Evolutionary conservation across 2,113 vertebrate species (phyloP).

Genomic region (Aspidoscelis tigris): DNA sequence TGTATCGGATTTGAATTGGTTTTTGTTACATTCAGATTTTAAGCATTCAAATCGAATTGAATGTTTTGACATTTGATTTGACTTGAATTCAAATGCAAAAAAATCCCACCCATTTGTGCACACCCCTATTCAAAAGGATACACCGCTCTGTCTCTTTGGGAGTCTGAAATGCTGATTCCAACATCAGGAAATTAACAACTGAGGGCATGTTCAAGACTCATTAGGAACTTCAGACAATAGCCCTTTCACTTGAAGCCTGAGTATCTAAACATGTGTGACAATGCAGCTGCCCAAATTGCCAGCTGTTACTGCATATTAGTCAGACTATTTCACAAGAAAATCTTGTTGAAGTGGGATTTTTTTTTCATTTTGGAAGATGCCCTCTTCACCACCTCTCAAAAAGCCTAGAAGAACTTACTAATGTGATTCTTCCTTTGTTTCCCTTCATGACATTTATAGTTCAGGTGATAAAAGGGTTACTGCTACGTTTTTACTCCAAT

Average conservation of each 20-base stretch:
- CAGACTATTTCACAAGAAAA: too few species aligned
- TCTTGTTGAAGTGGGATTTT: too few species aligned
- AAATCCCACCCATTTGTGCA: too few species aligned
- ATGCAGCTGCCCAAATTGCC: background rate
- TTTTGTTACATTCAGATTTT: too few species aligned
- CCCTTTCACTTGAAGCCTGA: background rate
- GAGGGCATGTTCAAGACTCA: background rate
- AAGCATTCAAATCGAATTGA: too few species aligned
- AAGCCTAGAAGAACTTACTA: background rate
- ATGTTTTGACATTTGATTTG: too few species aligned
- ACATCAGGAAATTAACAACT: background rate
- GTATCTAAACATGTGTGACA: background rate
- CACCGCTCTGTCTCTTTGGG: background rate
- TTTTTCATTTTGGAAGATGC: too few species aligned
- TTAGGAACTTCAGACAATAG: background rate
- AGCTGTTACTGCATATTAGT: slow-evolving; percentile 1
- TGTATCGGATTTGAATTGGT: too few species aligned
- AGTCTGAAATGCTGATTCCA: background rate
- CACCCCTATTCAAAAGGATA: too few species aligned
- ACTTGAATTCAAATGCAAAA: too few species aligned
- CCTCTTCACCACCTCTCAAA: background rate
- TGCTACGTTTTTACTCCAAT: background rate
- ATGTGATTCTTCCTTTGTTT: background rate
- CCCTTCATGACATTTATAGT: background rate
- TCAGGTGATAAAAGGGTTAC: background rate